Conservation (phyloP, 2,888 invertebrate genomes). For the Latrodectus elegans region DNA sequence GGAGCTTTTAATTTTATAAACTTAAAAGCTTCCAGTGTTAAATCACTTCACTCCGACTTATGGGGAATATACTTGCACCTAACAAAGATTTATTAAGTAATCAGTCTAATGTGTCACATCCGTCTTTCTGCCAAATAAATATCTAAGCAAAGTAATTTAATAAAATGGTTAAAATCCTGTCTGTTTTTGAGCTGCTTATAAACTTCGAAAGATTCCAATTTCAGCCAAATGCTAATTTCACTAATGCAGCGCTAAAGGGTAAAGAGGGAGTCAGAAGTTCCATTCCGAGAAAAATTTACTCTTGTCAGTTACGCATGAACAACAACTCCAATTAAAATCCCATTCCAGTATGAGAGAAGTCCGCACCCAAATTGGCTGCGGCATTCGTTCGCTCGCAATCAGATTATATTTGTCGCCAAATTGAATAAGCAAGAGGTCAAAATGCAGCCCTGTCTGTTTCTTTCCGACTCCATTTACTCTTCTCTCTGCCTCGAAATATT, state of each 20-base stretch:
- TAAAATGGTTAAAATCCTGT: not conserved
- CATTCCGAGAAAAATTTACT: constrained; percentile 21
- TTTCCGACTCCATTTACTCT: constrained; percentile 7
- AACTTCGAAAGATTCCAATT: constrained; percentile 29
- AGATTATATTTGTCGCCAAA: constrained; percentile 50
- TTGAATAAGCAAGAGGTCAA: constrained; percentile 51
- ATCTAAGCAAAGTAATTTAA: too few species aligned
- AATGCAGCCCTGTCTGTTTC: constrained; percentile 17
- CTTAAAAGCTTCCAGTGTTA: too few species aligned
- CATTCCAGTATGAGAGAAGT: not conserved
- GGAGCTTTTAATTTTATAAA: too few species aligned
- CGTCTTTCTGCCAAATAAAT: too few species aligned
- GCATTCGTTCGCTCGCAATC: constrained; percentile 46
- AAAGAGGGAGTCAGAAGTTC: not conserved
- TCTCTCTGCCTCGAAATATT: not conserved
- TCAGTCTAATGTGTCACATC: too few species aligned
- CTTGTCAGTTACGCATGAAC: constrained; percentile 31
- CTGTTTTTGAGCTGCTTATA: constrained; percentile 27
- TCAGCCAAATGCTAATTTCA: constrained; percentile 15
- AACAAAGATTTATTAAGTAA: too few species aligned
- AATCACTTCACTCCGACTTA: too few species aligned
- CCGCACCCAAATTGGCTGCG: constrained; percentile 30
- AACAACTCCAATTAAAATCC: constrained; percentile 31
- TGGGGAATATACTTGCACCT: too few species aligned
- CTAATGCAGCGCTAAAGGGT: constrained; percentile 30